Conservation (phyloP, 2,797 vertebrate species). For the Pyrrhura leucotis region DNA sequence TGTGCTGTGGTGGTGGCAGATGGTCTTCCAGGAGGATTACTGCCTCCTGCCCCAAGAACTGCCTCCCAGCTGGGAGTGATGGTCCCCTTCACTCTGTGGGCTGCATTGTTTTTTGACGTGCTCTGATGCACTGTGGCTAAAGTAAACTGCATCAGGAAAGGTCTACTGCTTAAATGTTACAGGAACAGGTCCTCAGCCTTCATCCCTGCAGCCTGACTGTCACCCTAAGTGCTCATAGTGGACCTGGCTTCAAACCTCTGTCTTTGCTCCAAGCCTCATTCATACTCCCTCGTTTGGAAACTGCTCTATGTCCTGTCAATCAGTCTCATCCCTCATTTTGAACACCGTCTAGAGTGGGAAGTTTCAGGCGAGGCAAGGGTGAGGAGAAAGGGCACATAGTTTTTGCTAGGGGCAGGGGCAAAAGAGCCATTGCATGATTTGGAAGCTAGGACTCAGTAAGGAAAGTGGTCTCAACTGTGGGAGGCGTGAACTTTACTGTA, state of each 20-base stretch:
- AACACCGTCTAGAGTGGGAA: background rate
- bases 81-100: rapidly evolving
- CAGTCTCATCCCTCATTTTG: rapidly evolving
- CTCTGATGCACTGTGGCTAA: background rate
- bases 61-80: rapidly evolving
- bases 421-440: background rate
- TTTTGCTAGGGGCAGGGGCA: background rate
- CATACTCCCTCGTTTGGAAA: background rate
- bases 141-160: background rate
- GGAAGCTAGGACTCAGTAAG: rapidly evolving
- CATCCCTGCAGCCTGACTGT: rapidly evolving
- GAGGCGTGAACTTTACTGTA: background rate
- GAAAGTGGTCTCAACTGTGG: background rate
- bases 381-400: background rate
- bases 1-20: background rate
- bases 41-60: background rate
- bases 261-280: background rate
- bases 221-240: too few species aligned
- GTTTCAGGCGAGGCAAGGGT: background rate
- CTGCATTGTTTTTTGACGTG: rapidly evolving
- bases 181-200: background rate
- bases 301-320: background rate
- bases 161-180: background rate
- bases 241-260: background rate
- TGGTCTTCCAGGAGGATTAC: background rate